Percentiles rank a stretch among this genome's conserved stretches.
These are phyloP conservation scores for Montipora efflorescens DNA, from an alignment of 64 coral and sea anemone species.

Conservation along the genomic window DNA sequence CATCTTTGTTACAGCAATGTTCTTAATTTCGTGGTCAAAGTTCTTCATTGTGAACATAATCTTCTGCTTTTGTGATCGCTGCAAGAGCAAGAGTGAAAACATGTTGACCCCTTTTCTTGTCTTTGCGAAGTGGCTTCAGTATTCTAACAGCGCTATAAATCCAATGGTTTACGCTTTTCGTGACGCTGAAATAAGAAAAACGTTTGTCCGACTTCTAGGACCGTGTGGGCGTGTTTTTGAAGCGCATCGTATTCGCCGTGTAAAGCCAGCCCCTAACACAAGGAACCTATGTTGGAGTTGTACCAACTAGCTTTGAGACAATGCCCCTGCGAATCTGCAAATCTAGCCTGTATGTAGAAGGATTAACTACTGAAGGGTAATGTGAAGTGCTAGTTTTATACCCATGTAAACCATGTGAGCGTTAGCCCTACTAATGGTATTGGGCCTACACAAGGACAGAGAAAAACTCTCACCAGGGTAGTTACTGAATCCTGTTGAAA, in stretches of 20 bases:
- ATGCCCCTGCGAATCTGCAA: too few relatives aligned
- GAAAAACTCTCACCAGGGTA: too few relatives aligned
- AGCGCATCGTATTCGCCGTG: background rate
- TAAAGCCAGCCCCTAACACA: background rate
- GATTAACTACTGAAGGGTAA: too few relatives aligned
- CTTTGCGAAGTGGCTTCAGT: conserved; percentile 70
- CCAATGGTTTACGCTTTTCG: conserved; percentile 67
- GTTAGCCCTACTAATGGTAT: too few relatives aligned
- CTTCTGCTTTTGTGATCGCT: conserved; percentile 10
- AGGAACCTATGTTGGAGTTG: background rate
- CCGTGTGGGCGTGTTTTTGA: conserved; percentile 10
- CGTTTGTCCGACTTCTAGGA: conserved; percentile 54
- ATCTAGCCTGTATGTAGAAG: too few relatives aligned
- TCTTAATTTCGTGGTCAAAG: conserved; percentile 56
- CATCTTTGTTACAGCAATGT: conserved; percentile 44
- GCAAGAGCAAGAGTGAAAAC: background rate
- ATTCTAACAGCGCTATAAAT: conserved; percentile 67
- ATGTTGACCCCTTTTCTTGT: conserved; percentile 19
- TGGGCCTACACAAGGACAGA: too few relatives aligned
- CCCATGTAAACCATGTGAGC: too few relatives aligned
- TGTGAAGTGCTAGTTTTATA: too few relatives aligned
- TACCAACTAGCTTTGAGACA: background rate
- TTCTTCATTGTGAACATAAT: conserved; percentile 58
- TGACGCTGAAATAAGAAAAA: conserved; percentile 60
- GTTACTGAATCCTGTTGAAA: too few relatives aligned